Conservation (phyloP, 1,140 invertebrate genomes). For the Oryctes rhinoceros region DNA sequence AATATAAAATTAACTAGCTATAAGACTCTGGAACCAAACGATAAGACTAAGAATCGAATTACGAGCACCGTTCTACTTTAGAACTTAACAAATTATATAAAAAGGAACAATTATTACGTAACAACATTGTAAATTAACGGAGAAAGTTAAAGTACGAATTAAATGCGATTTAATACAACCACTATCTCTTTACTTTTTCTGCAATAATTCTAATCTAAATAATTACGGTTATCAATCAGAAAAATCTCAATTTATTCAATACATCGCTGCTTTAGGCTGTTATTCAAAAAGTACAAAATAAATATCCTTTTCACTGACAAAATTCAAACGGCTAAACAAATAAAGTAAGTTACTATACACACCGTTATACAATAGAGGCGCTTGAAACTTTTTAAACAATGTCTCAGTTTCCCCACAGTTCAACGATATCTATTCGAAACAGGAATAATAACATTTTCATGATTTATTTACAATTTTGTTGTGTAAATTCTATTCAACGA, state of each 20-base stretch:
- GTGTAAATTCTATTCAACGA: background rate
- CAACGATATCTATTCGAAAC: background rate
- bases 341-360: no score
- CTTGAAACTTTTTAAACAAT: background rate
- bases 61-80: no score
- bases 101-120: no score
- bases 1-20: no score
- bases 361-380: background rate
- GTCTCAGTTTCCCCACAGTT: no score
- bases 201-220: background rate
- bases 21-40: no score
- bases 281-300: background rate
- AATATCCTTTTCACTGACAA: background rate
- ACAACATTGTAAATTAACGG: no score
- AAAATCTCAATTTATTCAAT: constrained; percentile 2
- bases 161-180: no score
- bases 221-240: background rate
- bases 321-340: no score
- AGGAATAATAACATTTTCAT: background rate
- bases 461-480: constrained; percentile 11
- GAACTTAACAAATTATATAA: no score
- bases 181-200: background rate
- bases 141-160: no score
- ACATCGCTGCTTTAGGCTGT: background rate
- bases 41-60: no score